These are phyloP conservation scores for Vireo griseus DNA, from an alignment of 2,797 vertebrate species.

Conservation along the genomic window DNA sequence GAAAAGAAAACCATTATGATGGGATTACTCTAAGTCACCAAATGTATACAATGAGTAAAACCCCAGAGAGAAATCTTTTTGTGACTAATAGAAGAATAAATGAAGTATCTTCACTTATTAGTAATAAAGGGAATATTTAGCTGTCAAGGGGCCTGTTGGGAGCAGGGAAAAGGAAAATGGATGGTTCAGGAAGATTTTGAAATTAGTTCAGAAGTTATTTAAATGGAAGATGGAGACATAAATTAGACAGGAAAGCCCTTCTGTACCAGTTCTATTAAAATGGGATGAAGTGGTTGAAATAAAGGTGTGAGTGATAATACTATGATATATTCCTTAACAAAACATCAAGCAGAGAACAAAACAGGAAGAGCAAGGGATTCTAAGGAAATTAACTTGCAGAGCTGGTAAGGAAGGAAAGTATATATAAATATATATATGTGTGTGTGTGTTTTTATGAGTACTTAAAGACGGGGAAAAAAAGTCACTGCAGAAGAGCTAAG, in stretches of 20 bases:
- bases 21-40: neutral
- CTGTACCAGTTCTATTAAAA: neutral
- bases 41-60: neutral
- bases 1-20: neutral
- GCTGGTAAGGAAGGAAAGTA: neutral
- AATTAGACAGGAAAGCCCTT: neutral
- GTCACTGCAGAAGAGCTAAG: neutral
- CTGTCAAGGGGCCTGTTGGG: neutral
- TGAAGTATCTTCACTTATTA: neutral
- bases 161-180: neutral
- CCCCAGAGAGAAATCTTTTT: neutral
- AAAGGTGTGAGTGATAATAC: neutral
- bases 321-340: neutral
- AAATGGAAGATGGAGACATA: neutral
- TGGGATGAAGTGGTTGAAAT: neutral
- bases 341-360: neutral
- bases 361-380: neutral
- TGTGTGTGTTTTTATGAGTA: no score
- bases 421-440: no score
- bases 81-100: neutral
- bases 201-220: neutral
- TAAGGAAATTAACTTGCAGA: neutral
- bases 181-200: neutral
- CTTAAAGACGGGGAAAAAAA: fast-evolving
- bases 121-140: neutral